Conservation (phyloP, 2,888 invertebrate species). For the Salticus scenicus region DNA sequence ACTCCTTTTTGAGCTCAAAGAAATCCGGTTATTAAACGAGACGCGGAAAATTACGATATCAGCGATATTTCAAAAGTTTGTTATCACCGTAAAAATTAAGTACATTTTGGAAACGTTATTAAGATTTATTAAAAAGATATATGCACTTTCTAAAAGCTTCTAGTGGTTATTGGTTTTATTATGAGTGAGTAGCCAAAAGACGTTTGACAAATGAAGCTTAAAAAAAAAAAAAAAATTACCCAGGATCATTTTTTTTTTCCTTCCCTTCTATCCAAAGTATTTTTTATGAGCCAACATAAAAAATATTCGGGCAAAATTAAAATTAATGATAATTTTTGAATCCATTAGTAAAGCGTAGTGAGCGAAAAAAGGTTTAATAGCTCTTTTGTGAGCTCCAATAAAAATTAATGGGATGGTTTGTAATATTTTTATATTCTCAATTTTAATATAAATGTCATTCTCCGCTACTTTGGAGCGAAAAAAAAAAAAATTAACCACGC, state of each 20-base stretch:
- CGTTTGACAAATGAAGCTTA: conserved; percentile 56
- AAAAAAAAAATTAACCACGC: conserved; percentile 53
- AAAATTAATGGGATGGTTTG: conserved; percentile 66
- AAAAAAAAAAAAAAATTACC: conserved; percentile 40
- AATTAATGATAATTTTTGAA: conserved; percentile 68
- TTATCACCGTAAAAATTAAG: conserved; percentile 54
- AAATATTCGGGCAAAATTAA: conserved; percentile 56
- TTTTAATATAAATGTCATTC: conserved; percentile 70
- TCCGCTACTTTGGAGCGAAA: conserved; percentile 11
- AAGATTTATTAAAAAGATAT: conserved; percentile 67
- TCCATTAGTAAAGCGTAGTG: conserved; percentile 57
- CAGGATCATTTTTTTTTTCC: background rate
- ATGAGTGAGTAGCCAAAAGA: conserved; percentile 45
- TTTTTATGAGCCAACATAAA: conserved; percentile 41
- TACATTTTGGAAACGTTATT: conserved; percentile 43
- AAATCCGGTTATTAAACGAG: conserved; percentile 36
- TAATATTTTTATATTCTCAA: conserved; percentile 69
- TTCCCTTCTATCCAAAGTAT: conserved; percentile 14
- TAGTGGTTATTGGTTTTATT: conserved; percentile 54
- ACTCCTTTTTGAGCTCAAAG: background rate
- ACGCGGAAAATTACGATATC: conserved; percentile 24
- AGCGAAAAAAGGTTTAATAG: conserved; percentile 57
- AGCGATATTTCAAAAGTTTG: conserved; percentile 58
- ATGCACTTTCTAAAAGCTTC: conserved; percentile 18
- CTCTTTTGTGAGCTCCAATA: conserved; percentile 62